Conservation (phyloP, 2,113 vertebrate species). For the Forbesichthys papilliferus region DNA sequence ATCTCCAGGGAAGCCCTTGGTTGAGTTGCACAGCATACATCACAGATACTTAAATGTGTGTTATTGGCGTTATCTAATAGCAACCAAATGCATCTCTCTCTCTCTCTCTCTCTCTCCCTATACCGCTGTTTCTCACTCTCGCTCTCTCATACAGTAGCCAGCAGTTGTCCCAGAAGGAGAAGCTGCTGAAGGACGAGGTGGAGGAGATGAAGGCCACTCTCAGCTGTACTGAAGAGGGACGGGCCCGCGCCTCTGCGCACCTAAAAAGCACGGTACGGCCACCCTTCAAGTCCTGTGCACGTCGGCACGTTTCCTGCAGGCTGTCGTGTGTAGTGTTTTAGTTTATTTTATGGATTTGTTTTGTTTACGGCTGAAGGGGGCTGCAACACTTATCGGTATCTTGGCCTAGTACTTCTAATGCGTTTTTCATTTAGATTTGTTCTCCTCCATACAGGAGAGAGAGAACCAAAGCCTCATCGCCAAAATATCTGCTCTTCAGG, state of each 20-base stretch:
- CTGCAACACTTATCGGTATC: no score
- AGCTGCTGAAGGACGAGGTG: conserved; percentile 86
- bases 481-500: conserved; percentile 84
- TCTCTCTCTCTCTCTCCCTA: no score
- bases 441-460: conserved; percentile 74
- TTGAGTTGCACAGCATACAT: no score
- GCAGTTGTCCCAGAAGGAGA: conserved; percentile 80
- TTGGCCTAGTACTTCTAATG: not conserved
- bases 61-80: no score
- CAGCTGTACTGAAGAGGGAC: conserved; percentile 79
- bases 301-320: not conserved
- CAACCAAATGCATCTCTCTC: no score
- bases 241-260: conserved; percentile 68
- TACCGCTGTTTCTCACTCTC: no score
- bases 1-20: no score
- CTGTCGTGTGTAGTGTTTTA: no score
- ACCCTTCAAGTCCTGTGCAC: no score
- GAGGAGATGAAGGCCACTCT: conserved; percentile 86
- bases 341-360: no score
- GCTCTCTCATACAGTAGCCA: conserved; percentile 73
- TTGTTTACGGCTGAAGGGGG: not conserved
- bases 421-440: not conserved
- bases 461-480: conserved; percentile 83
- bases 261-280: conserved; percentile 81
- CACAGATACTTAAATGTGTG: no score